Base-by-base conservation (phyloP, 2,797 vertebrate species). In the Takifugu rubripes region DNA sequence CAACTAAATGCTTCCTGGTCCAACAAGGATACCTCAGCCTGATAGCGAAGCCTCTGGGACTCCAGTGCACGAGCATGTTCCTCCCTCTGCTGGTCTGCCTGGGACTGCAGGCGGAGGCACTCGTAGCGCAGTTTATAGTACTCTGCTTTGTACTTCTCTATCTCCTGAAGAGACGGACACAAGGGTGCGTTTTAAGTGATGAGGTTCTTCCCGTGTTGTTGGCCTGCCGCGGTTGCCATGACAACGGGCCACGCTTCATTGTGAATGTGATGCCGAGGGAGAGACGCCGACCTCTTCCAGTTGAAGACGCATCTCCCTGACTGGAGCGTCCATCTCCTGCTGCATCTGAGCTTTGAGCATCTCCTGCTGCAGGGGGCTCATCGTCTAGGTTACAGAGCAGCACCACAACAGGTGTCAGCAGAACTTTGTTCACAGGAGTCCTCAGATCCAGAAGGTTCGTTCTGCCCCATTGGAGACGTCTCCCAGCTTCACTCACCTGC, bases 101-200 rank as follows among this genome's bases (percentile, higher is more conserved):
- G 93, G 51, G 96, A 93, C 85, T 92, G 93, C 59, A 99, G 85
- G 67, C 96, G 87, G 50, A 93, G 93, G 77, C 89, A 77, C 21
- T 97, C 94, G 2, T 98, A 97, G 2, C 93, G 92, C 70, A 98
- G 86, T 73, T 95, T 95, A 84, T 98, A 97, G 86, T 94, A 99
- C 14, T 95, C 91, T 2, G 88, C 89, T 79, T 95, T 90, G 82
- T 96, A 98, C 84, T 91, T 94, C 88, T 98, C 95, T 0, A 91
- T 81, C 77, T 99, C 96, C 96, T 98, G 70, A 25, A 25, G 21
- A 48, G 17, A 56, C 43, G 3, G 36, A 52, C 5, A 29, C 27
- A 5, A 4, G 7, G 29, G 3, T 31, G 29, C 2, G 2, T 2
- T 3, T 31, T 31, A 21, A 21, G 21, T 8, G 7, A 6, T 27